Percentiles rank a stretch among this genome's conserved stretches.
phyloP scores from a whole-genome alignment of 2,888 invertebrate genomes.

The Acleris sparsana region DNA sequence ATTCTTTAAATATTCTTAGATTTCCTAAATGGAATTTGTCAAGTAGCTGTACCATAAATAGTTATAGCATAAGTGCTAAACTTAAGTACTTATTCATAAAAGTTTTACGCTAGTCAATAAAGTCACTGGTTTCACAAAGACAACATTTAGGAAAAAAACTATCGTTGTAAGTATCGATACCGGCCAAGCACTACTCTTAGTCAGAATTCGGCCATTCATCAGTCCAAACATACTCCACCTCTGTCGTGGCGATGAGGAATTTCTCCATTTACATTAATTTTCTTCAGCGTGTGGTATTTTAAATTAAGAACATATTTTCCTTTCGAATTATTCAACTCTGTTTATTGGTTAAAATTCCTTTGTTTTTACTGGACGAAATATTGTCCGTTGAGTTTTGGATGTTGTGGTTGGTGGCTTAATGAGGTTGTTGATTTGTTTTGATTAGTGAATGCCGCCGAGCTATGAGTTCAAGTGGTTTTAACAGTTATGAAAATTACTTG shows the following conservation, averaged over 20 bases:
- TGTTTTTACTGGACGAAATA: slow-evolving; percentile 28
- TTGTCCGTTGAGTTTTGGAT: slow-evolving; percentile 10
- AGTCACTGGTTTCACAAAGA: not conserved
- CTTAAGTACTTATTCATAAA: no score
- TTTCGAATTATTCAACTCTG: slow-evolving; percentile 43
- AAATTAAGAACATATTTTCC: slow-evolving; percentile 67
- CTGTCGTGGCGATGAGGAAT: slow-evolving; percentile 66
- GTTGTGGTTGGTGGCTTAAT: slow-evolving; percentile 28
- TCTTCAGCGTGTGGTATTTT: slow-evolving; percentile 56
- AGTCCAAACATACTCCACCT: slow-evolving; percentile 66
- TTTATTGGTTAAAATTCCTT: slow-evolving; percentile 21
- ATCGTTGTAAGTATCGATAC: slow-evolving; percentile 2
- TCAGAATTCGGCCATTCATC: slow-evolving; percentile 71
- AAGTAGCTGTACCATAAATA: no score
- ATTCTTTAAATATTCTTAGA: no score
- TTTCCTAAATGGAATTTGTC: no score
- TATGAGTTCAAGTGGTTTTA: slow-evolving; percentile 44
- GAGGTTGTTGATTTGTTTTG: slow-evolving; percentile 36
- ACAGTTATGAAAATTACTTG: slow-evolving; percentile 12
- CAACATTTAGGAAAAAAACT: not conserved
- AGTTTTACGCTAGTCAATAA: no score
- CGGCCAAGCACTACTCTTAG: slow-evolving; percentile 52
- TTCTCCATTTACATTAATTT: slow-evolving; percentile 67
- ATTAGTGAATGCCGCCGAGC: slow-evolving; percentile 42
- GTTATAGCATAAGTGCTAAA: not conserved